These are phyloP conservation scores for Blastomussa wellsi DNA, from an alignment of 92 coral and sea anemone genomes.

Conservation along the genomic window DNA sequence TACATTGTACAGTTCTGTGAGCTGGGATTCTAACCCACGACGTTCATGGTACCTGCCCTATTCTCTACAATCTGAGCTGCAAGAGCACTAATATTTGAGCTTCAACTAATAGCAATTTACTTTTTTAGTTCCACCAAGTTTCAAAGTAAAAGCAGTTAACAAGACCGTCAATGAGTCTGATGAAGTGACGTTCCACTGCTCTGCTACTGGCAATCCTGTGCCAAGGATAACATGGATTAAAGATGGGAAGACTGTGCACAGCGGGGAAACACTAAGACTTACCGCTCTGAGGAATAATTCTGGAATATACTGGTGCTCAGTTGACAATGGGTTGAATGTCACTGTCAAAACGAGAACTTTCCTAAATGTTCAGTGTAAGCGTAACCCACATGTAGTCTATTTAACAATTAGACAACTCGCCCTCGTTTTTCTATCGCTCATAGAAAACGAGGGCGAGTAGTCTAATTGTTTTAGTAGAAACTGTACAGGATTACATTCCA, in stretches of 20 bases:
- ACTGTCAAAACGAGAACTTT: background rate
- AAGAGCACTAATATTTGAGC: no score
- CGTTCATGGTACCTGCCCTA: no score
- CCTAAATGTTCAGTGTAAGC: slow-evolving; percentile 3
- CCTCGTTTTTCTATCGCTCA: no score
- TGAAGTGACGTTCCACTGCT: background rate
- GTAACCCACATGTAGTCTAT: no score
- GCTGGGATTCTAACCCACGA: no score
- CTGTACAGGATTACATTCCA: no score
- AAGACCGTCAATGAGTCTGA: background rate
- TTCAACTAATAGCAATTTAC: background rate
- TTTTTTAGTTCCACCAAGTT: background rate
- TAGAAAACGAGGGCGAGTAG: no score
- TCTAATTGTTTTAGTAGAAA: no score
- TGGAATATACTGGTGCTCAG: slow-evolving; percentile 2
- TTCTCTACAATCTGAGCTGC: no score
- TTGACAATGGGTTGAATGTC: background rate
- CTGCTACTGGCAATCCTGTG: slow-evolving; percentile 4
- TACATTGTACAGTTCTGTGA: no score
- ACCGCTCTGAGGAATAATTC: background rate
- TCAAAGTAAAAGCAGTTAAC: background rate
- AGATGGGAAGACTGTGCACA: background rate
- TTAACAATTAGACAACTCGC: no score
- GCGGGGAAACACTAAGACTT: background rate
- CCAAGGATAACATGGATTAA: slow-evolving; percentile 5